Evolutionary conservation across 2,888 invertebrate species (phyloP).

Genomic region (Troides oblongomaculatus): DNA sequence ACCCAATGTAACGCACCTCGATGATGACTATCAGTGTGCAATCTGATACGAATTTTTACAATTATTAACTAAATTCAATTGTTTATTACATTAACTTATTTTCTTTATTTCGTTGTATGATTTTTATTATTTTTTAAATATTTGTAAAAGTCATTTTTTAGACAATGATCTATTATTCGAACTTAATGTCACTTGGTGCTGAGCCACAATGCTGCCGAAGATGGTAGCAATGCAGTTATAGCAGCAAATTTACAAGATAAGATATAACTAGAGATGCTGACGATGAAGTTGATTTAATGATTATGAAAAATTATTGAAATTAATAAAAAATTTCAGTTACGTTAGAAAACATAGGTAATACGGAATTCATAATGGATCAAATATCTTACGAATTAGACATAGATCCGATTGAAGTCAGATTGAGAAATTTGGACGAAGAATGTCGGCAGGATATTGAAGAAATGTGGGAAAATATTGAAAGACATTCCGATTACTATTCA

Average conservation of each 20-base stretch:
- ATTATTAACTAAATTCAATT: no score
- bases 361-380: slow-evolving; percentile 82
- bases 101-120: no score
- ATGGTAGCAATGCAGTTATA: not conserved
- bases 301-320: not conserved
- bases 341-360: slow-evolving; percentile 75
- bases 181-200: not conserved
- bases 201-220: no score
- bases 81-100: no score
- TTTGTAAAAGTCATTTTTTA: no score
- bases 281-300: no score
- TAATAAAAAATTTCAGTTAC: slow-evolving; percentile 51
- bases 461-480: slow-evolving; percentile 76
- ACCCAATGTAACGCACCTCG: no score
- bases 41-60: no score
- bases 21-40: no score
- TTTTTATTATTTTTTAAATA: no score
- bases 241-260: not conserved
- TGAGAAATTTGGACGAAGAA: slow-evolving; percentile 66
- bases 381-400: slow-evolving; percentile 73
- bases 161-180: no score
- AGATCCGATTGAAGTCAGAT: slow-evolving; percentile 78
- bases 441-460: slow-evolving; percentile 49
- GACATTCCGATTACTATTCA: slow-evolving; percentile 70
- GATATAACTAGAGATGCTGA: no score